These are phyloP conservation scores for Silvanus unidentatus DNA, from an alignment of 2,888 invertebrate species.

Conservation along the genomic window DNA sequence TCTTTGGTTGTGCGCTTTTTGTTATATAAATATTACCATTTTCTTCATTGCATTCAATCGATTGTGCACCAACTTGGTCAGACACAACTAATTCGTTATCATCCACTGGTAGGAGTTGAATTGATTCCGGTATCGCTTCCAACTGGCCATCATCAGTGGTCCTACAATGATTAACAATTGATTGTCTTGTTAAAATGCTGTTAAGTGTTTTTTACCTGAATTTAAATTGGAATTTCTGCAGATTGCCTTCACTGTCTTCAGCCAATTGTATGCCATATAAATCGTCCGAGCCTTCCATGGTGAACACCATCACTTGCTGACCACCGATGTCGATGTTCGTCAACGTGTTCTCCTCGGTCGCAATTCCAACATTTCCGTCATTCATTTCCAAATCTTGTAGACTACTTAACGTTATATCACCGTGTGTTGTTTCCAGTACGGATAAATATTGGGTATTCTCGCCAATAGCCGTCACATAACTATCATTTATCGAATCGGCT, in stretches of 20 bases:
- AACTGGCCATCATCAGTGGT: constrained; percentile 41
- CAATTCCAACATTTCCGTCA: constrained; percentile 6
- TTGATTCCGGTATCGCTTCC: constrained; percentile 42
- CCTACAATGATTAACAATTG: constrained; percentile 31
- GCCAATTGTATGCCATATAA: constrained; percentile 41
- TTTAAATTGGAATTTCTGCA: constrained; percentile 43
- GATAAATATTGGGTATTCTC: constrained; percentile 39
- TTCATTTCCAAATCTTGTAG: constrained; percentile 16
- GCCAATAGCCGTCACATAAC: constrained; percentile 35
- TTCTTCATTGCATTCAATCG: no score
- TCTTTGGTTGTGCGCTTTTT: no score
- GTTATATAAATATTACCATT: no score
- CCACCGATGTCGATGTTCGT: constrained; percentile 16
- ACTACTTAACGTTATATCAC: constrained; percentile 25
- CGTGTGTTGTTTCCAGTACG: constrained; percentile 32
- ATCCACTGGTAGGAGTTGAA: constrained; percentile 36
- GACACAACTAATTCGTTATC: background rate
- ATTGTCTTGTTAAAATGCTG: no score
- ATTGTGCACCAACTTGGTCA: no score
- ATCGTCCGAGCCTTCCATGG: constrained; percentile 40
- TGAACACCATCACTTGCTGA: constrained; percentile 37
- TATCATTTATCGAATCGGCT: constrained; percentile 34
- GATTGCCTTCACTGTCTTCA: constrained; percentile 41
- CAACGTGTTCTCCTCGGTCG: constrained; percentile 10
- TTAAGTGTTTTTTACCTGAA: no score